Evolutionary conservation across 2,888 invertebrate species (phyloP).

Genomic region (Apotomis capreana): DNA sequence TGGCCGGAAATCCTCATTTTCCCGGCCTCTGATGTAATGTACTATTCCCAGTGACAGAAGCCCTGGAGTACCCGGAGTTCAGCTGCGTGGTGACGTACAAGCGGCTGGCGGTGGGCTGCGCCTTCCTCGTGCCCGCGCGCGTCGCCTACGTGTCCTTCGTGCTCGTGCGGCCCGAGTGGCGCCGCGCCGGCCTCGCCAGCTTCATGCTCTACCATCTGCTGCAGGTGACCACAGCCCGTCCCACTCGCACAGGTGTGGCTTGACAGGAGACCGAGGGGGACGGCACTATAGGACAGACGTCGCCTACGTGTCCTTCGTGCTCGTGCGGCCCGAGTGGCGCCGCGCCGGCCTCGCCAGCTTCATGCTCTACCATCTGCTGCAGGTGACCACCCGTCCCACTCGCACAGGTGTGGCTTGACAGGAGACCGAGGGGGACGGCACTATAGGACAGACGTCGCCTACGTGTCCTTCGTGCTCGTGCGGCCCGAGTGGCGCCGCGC

Average conservation of each 20-base stretch:
- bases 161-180: constrained; percentile 94
- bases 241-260: too few relatives aligned
- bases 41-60: constrained; percentile 88
- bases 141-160: constrained; percentile 95
- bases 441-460: constrained; percentile 83
- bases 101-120: constrained; percentile 94
- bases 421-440: too few relatives aligned
- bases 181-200: constrained; percentile 90
- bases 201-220: constrained; percentile 97
- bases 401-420: too few relatives aligned
- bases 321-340: constrained; percentile 94
- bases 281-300: too few relatives aligned
- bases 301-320: constrained; percentile 95
- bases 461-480: constrained; percentile 94
- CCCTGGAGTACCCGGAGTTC: constrained; percentile 95
- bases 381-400: constrained; percentile 73
- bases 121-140: constrained; percentile 95
- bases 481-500: constrained; percentile 93
- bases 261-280: too few relatives aligned
- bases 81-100: constrained; percentile 94
- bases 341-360: constrained; percentile 91
- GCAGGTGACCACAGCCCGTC: constrained; percentile 82
- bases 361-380: constrained; percentile 96
- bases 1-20: too few relatives aligned
- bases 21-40: too few relatives aligned